Percentiles rank a stretch among this genome's conserved stretches.
phyloP scores from a whole-genome alignment of 2,888 invertebrate genomes.

The Polylopha cassiicola region DNA sequence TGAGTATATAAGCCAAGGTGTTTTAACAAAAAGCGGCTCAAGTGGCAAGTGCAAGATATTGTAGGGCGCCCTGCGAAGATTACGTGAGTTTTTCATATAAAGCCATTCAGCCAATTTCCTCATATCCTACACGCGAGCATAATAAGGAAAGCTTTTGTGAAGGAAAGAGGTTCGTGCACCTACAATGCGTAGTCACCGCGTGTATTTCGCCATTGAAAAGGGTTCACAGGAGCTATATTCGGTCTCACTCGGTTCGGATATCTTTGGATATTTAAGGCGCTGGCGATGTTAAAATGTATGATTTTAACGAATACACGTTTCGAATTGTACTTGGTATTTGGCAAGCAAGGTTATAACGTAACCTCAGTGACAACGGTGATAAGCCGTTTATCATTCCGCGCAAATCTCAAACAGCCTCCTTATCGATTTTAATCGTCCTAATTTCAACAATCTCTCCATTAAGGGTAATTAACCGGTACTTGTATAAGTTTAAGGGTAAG shows the following conservation, averaged over 20 bases:
- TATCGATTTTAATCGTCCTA: slow-evolving; percentile 20
- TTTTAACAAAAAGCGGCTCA: slow-evolving; percentile 44
- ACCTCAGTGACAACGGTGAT: neutral
- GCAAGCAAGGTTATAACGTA: neutral
- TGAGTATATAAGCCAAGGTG: slow-evolving; percentile 45
- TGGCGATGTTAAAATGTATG: slow-evolving; percentile 48
- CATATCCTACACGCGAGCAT: slow-evolving; percentile 71
- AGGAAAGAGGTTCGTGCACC: slow-evolving; percentile 68
- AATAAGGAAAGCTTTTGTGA: slow-evolving; percentile 73
- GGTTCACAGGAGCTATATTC: slow-evolving; percentile 54
- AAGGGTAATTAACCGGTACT: slow-evolving; percentile 19
- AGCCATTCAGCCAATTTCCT: slow-evolving; percentile 75
- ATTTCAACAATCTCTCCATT: slow-evolving; percentile 22
- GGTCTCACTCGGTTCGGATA: slow-evolving; percentile 50
- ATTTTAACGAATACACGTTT: slow-evolving; percentile 31
- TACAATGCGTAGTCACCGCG: slow-evolving; percentile 62
- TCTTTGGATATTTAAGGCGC: slow-evolving; percentile 54
- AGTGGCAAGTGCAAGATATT: slow-evolving; percentile 64
- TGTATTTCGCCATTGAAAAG: slow-evolving; percentile 51
- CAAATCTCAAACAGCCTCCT: slow-evolving; percentile 12
- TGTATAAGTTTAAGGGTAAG: slow-evolving; percentile 13
- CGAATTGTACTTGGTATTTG: neutral
- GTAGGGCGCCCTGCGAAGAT: slow-evolving; percentile 63
- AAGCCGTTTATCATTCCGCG: slow-evolving; percentile 17
- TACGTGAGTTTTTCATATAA: slow-evolving; percentile 74